These are phyloP conservation scores for Lithophane leautieri DNA, from an alignment of 2,888 invertebrate genomes.

Conservation along the genomic window DNA sequence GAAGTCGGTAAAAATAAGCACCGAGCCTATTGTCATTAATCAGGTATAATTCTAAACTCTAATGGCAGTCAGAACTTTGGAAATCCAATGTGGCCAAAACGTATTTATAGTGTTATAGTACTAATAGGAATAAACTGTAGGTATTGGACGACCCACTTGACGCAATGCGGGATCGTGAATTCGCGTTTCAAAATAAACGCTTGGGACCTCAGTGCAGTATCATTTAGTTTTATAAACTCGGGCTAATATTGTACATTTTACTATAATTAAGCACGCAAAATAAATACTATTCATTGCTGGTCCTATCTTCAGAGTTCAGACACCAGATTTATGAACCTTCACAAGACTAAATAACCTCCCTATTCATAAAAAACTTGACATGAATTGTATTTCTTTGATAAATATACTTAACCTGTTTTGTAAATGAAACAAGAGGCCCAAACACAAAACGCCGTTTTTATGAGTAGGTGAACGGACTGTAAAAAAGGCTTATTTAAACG, in stretches of 20 bases:
- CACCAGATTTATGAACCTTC: not conserved
- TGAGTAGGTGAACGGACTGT: not conserved
- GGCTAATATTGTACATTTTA: not conserved
- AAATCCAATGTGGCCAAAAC: not conserved
- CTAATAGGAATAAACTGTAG: not conserved
- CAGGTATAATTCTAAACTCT: no score
- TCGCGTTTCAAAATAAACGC: conserved; percentile 16
- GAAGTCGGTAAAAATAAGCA: no score
- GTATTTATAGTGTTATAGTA: not conserved
- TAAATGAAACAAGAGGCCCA: not conserved
- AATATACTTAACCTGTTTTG: not conserved
- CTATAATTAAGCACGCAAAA: not conserved
- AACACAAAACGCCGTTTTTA: not conserved
- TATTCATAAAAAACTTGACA: conserved; percentile 2
- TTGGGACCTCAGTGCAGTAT: not conserved
- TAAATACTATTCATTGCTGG: not conserved
- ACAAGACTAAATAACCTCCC: not conserved
- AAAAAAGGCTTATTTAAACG: no score
- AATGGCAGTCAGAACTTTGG: not conserved
- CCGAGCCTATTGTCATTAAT: no score
- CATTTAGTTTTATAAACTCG: not conserved
- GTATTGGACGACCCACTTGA: conserved; percentile 8
- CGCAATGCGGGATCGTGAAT: conserved; percentile 10
- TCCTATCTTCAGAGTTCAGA: not conserved
- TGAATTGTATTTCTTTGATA: conserved; percentile 1